Evolutionary conservation across 2,113 vertebrate genomes (phyloP), one percentile per base, ranked within the genome.

Genomic region (Toxotes chatareus): DNA sequence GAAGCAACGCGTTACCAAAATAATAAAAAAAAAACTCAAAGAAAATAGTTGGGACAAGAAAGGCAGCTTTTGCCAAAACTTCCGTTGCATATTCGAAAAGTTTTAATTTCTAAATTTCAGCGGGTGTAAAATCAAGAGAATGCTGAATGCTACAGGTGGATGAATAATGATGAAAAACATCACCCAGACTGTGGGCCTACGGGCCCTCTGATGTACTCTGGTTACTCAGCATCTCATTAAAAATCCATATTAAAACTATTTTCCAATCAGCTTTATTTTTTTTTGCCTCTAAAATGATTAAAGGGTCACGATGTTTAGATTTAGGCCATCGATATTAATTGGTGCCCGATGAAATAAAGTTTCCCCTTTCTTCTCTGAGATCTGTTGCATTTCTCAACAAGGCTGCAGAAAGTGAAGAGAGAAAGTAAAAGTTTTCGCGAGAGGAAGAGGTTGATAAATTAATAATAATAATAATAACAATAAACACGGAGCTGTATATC

Each of bases 81-180:
- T 3, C 7, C 21, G 4, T 27, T 16, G 4, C 13, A 14, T 9
- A 16, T 46, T 5, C 38, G 27, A 56, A 64, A 53, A 21, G 32
- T 32, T 56, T 70, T 31, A 0, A 53, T 68, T 19, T 68, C 5
- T 23, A 36, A 10, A 36, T 14, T 14, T 69, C 6, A 31, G 47
- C 57, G 17, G 27, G 49, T 34, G 53, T 3, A 23, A 51, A 72
- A 27, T 42, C 3, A 44, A 21, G 10, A 61, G 51, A 31, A 49
- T 32, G n/a, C 4, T 57, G 19, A 12, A 44, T 21, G 78, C 78
- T 19, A 79, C 86, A 91, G 88, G 90, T 88, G 83, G 62, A 70
- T 65, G 64, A 8, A 47, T 34, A 57, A 5, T 42, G 44, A 38
- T 59, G n/a, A 34, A 55, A 27, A 32, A 34, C 38, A 7, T 55